Conservation (phyloP, 2,113 vertebrate species). For the Ondatra zibethicus region DNA sequence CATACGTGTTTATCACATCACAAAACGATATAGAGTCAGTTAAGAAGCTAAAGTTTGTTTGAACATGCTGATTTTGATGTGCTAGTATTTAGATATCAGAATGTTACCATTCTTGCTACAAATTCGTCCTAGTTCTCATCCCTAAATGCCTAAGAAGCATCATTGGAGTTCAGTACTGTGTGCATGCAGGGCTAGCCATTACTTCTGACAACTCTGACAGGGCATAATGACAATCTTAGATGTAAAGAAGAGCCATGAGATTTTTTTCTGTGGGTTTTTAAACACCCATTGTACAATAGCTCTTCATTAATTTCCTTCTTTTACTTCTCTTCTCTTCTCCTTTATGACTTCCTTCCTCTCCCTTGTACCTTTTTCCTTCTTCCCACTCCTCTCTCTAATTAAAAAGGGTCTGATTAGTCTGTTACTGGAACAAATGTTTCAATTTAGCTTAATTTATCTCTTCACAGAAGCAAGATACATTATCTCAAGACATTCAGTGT, state of each 20-base stretch:
- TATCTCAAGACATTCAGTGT: conserved; percentile 30
- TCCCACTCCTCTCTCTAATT: background rate
- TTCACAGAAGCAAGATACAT: conserved; percentile 33
- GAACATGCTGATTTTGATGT: conserved; percentile 12
- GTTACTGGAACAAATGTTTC: conserved; percentile 5
- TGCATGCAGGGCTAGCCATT: background rate
- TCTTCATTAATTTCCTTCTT: background rate
- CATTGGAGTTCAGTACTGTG: conserved; percentile 19
- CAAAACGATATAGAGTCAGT: conserved; percentile 20
- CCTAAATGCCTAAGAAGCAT: conserved; percentile 28
- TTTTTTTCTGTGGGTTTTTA: conserved; percentile 26
- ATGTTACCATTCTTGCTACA: conserved; percentile 43
- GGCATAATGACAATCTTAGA: conserved; percentile 1
- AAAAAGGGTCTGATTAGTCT: background rate
- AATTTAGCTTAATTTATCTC: conserved; percentile 31
- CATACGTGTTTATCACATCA: conserved; percentile 42
- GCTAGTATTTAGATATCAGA: conserved; percentile 6
- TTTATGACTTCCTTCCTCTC: background rate
- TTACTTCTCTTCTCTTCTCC: background rate
- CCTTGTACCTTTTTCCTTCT: background rate
- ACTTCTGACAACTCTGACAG: conserved; percentile 46
- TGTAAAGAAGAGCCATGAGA: background rate
- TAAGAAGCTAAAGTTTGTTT: conserved; percentile 44
- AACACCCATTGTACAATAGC: background rate
- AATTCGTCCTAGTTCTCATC: conserved; percentile 22